Conservation (phyloP, 2,113 vertebrate species). For the Semnornis frantzii region DNA sequence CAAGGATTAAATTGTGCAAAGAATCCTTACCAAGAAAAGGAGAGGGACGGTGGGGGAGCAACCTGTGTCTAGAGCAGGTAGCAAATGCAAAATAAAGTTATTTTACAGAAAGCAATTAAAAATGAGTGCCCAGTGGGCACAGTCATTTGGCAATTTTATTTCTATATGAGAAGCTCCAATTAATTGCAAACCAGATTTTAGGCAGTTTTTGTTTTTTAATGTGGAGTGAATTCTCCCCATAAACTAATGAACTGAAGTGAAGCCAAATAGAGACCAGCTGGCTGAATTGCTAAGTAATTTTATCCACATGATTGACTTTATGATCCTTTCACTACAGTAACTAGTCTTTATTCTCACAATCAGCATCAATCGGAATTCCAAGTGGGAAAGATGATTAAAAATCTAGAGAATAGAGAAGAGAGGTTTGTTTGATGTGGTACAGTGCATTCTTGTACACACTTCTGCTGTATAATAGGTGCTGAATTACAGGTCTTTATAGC, state of each 20-base stretch:
- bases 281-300: constrained; percentile 92
- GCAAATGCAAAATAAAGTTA: constrained; percentile 48
- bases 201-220: constrained; percentile 77
- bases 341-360: constrained; percentile 94
- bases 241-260: constrained; percentile 83
- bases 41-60: not conserved
- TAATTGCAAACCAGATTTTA: constrained; percentile 81
- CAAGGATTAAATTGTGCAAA: not conserved
- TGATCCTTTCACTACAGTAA: constrained; percentile 90
- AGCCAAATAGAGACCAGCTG: constrained; percentile 88
- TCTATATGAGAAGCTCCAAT: constrained; percentile 77
- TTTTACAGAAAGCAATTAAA: constrained; percentile 54
- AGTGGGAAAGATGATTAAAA: constrained; percentile 84
- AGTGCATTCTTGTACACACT: constrained; percentile 69
- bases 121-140: constrained; percentile 34
- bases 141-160: constrained; percentile 65
- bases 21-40: not conserved
- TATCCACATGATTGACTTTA: constrained; percentile 97
- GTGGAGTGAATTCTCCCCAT: constrained; percentile 78
- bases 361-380: constrained; percentile 83
- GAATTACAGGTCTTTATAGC: constrained; percentile 85
- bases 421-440: constrained; percentile 77
- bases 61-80: not conserved
- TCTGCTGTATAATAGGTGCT: constrained; percentile 83
- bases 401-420: constrained; percentile 77